phyloP scores from a whole-genome alignment of 2,797 vertebrate species.

The Cebuella pygmaea region DNA sequence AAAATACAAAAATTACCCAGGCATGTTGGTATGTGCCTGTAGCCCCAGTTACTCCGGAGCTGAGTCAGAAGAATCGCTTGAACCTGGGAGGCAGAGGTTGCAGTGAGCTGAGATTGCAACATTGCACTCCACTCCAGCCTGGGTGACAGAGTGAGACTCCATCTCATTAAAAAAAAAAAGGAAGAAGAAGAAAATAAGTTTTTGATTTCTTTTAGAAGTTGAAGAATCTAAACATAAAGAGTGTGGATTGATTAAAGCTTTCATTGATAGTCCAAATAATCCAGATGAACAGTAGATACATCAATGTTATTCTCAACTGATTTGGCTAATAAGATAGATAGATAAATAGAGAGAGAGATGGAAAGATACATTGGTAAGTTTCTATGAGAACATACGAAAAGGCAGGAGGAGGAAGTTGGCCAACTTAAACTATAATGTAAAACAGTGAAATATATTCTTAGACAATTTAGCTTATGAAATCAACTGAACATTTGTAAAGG shows the following conservation, averaged over 20 bases:
- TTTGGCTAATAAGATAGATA: background rate
- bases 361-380: background rate
- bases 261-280: background rate
- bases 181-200: background rate
- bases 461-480: background rate
- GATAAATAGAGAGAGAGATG: background rate
- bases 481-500: background rate
- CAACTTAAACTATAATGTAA: background rate
- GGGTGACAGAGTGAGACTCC: no score
- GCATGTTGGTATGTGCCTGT: no score
- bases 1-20: no score
- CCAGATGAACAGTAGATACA: background rate
- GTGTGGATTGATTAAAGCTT: background rate
- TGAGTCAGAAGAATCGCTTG: no score
- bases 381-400: background rate
- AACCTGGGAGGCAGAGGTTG: no score
- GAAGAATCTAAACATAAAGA: background rate
- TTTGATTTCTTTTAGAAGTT: background rate
- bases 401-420: background rate
- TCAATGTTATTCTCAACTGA: background rate
- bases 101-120: no score
- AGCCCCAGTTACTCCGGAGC: no score
- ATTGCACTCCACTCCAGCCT: no score
- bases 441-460: background rate
- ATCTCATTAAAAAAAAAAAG: no score